Evolutionary conservation across 1,140 invertebrate genomes (phyloP).

Genomic region (Anthonomus grandis): DNA sequence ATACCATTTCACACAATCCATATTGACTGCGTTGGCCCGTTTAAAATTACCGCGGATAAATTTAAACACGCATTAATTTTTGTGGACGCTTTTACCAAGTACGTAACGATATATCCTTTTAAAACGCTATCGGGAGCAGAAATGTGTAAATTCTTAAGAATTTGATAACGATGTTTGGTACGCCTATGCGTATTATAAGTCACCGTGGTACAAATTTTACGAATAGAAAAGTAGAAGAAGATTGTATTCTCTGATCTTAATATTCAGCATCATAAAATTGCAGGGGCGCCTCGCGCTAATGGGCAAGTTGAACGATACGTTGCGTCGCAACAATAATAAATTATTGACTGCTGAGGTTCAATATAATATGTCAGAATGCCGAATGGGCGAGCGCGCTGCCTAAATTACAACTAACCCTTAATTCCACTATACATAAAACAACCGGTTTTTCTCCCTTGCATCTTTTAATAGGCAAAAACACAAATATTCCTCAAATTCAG

Average conservation of each 20-base stretch:
- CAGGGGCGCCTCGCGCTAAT: too few relatives aligned
- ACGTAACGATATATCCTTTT: conserved; percentile 3
- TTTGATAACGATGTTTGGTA: conserved; percentile 13
- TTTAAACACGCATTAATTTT: too few relatives aligned
- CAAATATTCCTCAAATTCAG: too few relatives aligned
- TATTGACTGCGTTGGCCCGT: too few relatives aligned
- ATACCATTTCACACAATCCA: too few relatives aligned
- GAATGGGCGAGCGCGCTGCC: conserved; percentile 46
- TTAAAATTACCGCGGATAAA: too few relatives aligned
- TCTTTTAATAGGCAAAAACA: too few relatives aligned
- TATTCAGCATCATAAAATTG: conserved; percentile 13
- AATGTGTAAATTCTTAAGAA: neutral
- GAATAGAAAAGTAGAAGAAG: neutral
- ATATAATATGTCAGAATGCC: conserved; percentile 27
- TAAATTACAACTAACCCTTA: too few relatives aligned
- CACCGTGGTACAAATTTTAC: conserved; percentile 14
- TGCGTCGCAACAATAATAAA: conserved; percentile 41
- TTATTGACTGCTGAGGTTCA: conserved; percentile 38
- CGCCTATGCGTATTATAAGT: neutral
- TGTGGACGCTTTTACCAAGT: too few relatives aligned
- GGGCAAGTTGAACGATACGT: conserved; percentile 35
- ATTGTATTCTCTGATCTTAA: neutral
- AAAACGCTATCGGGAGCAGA: neutral
- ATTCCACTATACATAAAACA: too few relatives aligned
- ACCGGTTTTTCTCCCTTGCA: too few relatives aligned